Percentiles rank a stretch among this genome's conserved stretches.
phyloP scores from a whole-genome alignment of 2,888 invertebrate species.

The Dynastes maya region DNA sequence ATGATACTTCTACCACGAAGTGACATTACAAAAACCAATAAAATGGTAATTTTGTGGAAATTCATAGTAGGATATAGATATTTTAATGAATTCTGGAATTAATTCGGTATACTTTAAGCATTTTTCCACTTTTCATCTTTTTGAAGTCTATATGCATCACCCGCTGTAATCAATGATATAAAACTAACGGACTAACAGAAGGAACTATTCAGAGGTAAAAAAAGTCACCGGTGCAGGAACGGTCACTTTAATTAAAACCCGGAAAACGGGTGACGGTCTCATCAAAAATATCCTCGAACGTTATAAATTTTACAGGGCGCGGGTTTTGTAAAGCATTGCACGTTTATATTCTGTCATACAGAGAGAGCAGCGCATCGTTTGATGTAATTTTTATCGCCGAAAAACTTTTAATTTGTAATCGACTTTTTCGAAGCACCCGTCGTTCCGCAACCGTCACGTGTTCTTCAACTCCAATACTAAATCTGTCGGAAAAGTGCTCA shows the following conservation, averaged over 20 bases:
- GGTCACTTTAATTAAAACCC: slow-evolving; percentile 46
- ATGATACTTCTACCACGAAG: too few relatives aligned
- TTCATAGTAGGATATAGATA: too few relatives aligned
- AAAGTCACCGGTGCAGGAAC: slow-evolving; percentile 1
- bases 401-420: slow-evolving; percentile 53
- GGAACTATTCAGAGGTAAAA: slow-evolving; percentile 2
- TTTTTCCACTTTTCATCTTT: too few relatives aligned
- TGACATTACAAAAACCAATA: too few relatives aligned
- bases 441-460: slow-evolving; percentile 4
- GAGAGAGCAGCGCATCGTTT: slow-evolving; percentile 43
- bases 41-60: too few relatives aligned
- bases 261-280: slow-evolving; percentile 13
- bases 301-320: slow-evolving; percentile 44
- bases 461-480: slow-evolving; percentile 34
- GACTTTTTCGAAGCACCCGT: slow-evolving; percentile 42
- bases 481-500: slow-evolving; percentile 38
- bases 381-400: slow-evolving; percentile 53
- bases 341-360: slow-evolving; percentile 32
- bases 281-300: slow-evolving; percentile 34
- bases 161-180: neutral
- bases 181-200: neutral
- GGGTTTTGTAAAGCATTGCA: slow-evolving; percentile 38
- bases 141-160: too few relatives aligned
- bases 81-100: too few relatives aligned
- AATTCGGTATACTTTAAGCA: too few relatives aligned